These are phyloP conservation scores for Enteromius anoplus DNA, from an alignment of 2,797 vertebrate species.

Conservation along the genomic window DNA sequence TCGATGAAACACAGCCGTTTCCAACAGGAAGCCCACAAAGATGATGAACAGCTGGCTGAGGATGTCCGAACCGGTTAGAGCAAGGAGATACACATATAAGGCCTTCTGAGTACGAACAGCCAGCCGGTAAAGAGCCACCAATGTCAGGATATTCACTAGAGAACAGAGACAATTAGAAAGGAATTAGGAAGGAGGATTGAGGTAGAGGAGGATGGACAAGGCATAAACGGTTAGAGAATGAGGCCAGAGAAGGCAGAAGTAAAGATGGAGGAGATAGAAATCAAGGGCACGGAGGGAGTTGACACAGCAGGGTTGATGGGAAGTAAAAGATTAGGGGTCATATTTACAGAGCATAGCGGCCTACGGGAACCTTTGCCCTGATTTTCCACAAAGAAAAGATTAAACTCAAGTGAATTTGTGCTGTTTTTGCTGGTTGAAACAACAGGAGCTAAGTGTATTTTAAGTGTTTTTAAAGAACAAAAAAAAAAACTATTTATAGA, in stretches of 20 bases:
- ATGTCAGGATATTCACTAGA: slow-evolving; percentile 86
- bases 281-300: slow-evolving; percentile 30
- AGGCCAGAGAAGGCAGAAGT: slow-evolving; percentile 10
- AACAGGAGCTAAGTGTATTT: slow-evolving; percentile 18
- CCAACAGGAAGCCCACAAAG: slow-evolving; percentile 91
- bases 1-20: slow-evolving; percentile 87
- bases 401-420: slow-evolving; percentile 17
- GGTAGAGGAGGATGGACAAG: slow-evolving; percentile 12
- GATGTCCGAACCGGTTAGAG: slow-evolving; percentile 87
- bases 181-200: slow-evolving; percentile 10
- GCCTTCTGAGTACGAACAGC: slow-evolving; percentile 85
- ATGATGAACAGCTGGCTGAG: slow-evolving; percentile 92
- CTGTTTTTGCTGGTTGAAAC: slow-evolving; percentile 11
- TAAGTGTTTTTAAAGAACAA: background rate
- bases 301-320: slow-evolving; percentile 42
- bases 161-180: slow-evolving; percentile 36
- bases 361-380: slow-evolving; percentile 29
- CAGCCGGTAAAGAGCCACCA: slow-evolving; percentile 83
- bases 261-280: slow-evolving; percentile 8
- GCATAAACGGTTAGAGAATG: background rate
- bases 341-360: slow-evolving; percentile 30
- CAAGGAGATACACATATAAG: slow-evolving; percentile 89
- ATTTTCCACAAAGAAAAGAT: slow-evolving; percentile 35
- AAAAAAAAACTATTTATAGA: slow-evolving; percentile 10
- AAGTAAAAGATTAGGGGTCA: slow-evolving; percentile 45